Base-by-base conservation (phyloP, 2,888 invertebrate genomes). In the Caprella mutica region DNA sequence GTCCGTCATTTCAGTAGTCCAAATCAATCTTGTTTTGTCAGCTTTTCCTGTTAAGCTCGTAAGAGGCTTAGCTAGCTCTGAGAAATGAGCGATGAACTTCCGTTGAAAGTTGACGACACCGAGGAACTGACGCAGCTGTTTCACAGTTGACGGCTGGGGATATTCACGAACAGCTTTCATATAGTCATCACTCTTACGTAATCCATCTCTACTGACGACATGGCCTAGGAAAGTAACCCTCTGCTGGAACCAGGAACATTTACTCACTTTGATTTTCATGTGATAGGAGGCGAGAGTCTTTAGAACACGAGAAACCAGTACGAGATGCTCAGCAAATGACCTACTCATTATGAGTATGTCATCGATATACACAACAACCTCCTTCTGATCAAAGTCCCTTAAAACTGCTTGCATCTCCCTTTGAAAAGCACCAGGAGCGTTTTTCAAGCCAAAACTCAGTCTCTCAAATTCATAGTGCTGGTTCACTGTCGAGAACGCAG, bases 361-460 rank as follows among this genome's bases (percentile, higher is more conserved):
- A n/a, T 40, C 40, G 14, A n/a, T 40, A n/a, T 40, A 40, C 6
- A 40, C 40, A n/a, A 40, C n/a, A n/a, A 40, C 40, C 6, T 40
- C 21, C 40, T 40, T 40, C 40, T 21, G 21, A 40, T n/a, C 17
- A n/a, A 40, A 40, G 17, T 40, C 5, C 23, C 23, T 14, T 8
- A 43, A 17, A 24, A 43, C 43, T 12, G 21, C 43, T n/a, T 43
- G 43, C 43, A 43, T 43, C 4, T 26, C 43, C 5, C 43, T 5
- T 26, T 43, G 43, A 21, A 43, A 43, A 43, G 43, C 43, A 43
- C 24, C 21, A 14, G 43, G 43, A 5, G 43, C 43, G n/a, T 43
- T 43, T n/a, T 43, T 43, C 5, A 21, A 26, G 5, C 43, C 43
- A 43, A 43, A 43, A 23, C 43, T 43, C 43, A 43, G 26, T 5